Percentiles rank a stretch among this genome's conserved stretches.
phyloP scores from a whole-genome alignment of 1,140 invertebrate species.

The Battus philenor region DNA sequence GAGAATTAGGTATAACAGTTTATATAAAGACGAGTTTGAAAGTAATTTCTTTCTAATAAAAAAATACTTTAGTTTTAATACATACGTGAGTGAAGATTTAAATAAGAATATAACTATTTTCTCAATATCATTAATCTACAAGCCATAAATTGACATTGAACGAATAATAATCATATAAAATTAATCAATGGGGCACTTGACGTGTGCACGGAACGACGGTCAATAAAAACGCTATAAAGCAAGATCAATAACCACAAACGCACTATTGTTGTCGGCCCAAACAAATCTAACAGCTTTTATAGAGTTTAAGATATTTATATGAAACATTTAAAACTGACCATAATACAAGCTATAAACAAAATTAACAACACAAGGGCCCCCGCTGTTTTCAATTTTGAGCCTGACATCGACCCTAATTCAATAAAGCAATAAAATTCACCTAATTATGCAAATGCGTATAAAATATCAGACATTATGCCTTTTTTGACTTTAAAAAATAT shows the following conservation, averaged over 20 bases:
- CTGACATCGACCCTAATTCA: slow-evolving; percentile 74
- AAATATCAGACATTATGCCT: slow-evolving; percentile 65
- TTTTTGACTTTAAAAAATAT: slow-evolving; percentile 61
- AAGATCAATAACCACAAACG: slow-evolving; percentile 59
- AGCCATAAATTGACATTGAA: too few relatives aligned
- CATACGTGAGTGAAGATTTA: too few relatives aligned
- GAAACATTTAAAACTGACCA: slow-evolving; percentile 62
- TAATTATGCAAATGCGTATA: slow-evolving; percentile 74
- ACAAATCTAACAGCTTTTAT: slow-evolving; percentile 60
- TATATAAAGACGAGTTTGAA: too few relatives aligned
- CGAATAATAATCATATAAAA: slow-evolving; percentile 29
- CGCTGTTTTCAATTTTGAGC: slow-evolving; percentile 71
- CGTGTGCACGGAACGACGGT: slow-evolving; percentile 12
- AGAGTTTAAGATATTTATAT: slow-evolving; percentile 62
- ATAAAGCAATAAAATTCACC: slow-evolving; percentile 76
- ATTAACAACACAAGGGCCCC: slow-evolving; percentile 72
- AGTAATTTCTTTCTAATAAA: too few relatives aligned
- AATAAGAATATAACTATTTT: too few relatives aligned
- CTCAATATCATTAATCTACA: too few relatives aligned
- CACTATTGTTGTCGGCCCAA: slow-evolving; percentile 59
- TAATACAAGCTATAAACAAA: slow-evolving; percentile 74
- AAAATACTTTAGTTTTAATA: too few relatives aligned
- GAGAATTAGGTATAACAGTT: too few relatives aligned
- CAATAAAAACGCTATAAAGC: slow-evolving; percentile 57
- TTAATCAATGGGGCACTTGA: slow-evolving; percentile 33